Evolutionary conservation across 2,888 invertebrate genomes (phyloP).

Genomic region (Pachydiplax longipennis): DNA sequence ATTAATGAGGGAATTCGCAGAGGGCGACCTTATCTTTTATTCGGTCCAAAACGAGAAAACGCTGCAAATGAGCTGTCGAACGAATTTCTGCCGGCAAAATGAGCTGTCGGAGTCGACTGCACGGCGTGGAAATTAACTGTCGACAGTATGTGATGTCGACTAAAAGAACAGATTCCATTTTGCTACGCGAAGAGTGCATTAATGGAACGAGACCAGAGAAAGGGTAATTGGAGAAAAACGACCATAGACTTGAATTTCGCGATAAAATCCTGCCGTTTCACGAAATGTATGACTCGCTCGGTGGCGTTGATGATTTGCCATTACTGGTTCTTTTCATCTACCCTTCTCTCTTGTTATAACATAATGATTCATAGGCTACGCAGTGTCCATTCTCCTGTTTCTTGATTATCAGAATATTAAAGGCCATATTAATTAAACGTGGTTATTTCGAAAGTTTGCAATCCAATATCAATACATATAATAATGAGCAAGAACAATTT

Average conservation of each 20-base stretch:
- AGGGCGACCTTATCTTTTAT: not conserved
- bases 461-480: too few relatives aligned
- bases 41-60: not conserved
- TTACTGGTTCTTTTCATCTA: too few relatives aligned
- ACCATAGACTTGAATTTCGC: not conserved
- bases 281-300: not conserved
- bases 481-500: too few relatives aligned
- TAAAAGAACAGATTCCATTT: not conserved
- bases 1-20: not conserved
- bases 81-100: slow-evolving; percentile 27
- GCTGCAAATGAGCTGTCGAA: slow-evolving; percentile 33
- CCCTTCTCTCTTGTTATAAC: too few relatives aligned
- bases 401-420: too few relatives aligned
- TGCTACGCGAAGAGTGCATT: not conserved
- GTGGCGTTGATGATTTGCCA: not conserved
- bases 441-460: too few relatives aligned
- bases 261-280: not conserved
- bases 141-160: not conserved
- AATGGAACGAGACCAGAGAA: not conserved
- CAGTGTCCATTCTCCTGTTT: too few relatives aligned
- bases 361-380: too few relatives aligned
- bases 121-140: slow-evolving; percentile 19
- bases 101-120: slow-evolving; percentile 17
- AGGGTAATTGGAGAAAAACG: not conserved
- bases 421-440: too few relatives aligned